Conservation (phyloP, 1,140 invertebrate genomes). For the Lanistes nyassanus region DNA sequence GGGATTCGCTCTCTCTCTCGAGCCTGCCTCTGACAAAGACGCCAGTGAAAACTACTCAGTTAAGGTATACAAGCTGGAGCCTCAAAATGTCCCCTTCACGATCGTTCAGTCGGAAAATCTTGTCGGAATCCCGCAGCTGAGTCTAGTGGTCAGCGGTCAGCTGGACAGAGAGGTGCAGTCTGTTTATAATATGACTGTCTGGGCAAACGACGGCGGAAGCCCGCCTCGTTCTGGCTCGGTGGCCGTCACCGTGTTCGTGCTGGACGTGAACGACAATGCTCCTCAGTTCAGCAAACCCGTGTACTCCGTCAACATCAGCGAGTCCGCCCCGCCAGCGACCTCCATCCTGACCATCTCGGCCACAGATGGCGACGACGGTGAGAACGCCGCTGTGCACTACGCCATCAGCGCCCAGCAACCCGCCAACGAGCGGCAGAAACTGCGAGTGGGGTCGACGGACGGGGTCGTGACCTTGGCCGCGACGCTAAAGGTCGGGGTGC, state of each 20-base stretch:
- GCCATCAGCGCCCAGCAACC: constrained; percentile 47
- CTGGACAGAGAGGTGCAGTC: constrained; percentile 86
- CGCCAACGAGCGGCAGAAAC: constrained; percentile 17
- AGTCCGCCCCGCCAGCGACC: constrained; percentile 44
- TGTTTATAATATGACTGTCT: constrained; percentile 82
- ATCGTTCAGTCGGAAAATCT: constrained; percentile 27
- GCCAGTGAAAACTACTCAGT: constrained; percentile 70
- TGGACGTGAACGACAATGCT: constrained; percentile 91
- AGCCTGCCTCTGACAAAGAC: constrained; percentile 48
- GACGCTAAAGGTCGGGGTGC: constrained; percentile 20
- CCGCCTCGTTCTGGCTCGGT: constrained; percentile 87
- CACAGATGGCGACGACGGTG: constrained; percentile 86
- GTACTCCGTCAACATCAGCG: constrained; percentile 78
- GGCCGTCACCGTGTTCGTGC: constrained; percentile 77
- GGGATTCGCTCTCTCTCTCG: constrained; percentile 76
- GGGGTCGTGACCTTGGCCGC: constrained; percentile 23
- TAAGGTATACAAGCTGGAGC: constrained; percentile 38
- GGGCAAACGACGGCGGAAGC: constrained; percentile 90
- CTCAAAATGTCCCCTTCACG: constrained; percentile 30
- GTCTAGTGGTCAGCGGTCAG: constrained; percentile 62
- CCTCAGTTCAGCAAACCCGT: constrained; percentile 81
- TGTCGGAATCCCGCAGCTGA: constrained; percentile 33
- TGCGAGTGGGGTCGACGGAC: constrained; percentile 15
- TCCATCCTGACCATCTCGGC: constrained; percentile 76
- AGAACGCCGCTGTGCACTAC: constrained; percentile 88